Conservation (phyloP, 2,888 invertebrate species). For the Xylota sylvarum region DNA sequence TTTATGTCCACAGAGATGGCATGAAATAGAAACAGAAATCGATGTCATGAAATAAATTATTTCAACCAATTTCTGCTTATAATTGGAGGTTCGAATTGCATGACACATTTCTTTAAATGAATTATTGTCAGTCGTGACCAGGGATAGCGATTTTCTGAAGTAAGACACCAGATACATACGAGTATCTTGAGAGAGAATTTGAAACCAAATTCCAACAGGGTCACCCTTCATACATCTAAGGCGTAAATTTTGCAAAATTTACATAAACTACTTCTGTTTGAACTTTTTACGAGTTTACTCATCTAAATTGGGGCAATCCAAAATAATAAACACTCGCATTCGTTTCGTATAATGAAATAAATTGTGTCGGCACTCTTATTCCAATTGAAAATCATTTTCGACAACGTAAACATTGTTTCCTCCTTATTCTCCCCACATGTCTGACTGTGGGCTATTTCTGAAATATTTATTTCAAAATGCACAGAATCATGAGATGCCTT, state of each 20-base stretch:
- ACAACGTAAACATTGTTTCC: constrained; percentile 4
- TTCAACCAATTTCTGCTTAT: no score
- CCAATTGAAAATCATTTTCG: constrained; percentile 32
- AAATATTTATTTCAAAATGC: constrained; percentile 53
- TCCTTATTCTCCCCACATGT: neutral
- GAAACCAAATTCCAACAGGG: no score
- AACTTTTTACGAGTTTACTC: constrained; percentile 1
- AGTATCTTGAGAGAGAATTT: no score
- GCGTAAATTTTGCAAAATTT: constrained; percentile 36
- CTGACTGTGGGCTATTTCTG: constrained; percentile 41
- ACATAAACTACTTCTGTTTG: constrained; percentile 24
- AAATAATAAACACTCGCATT: neutral
- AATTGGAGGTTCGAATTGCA: no score
- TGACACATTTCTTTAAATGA: no score
- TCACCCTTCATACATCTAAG: neutral
- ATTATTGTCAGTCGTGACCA: no score
- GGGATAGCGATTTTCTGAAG: no score
- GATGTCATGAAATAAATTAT: no score
- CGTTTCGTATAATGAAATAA: neutral
- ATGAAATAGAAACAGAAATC: no score
- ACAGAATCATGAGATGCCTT: constrained; percentile 12
- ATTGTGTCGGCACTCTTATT: neutral
- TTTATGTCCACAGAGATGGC: no score
- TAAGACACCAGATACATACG: no score
- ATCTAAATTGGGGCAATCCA: constrained; percentile 16